Evolutionary conservation across 2,797 vertebrate species (phyloP), one percentile per base, ranked within the genome.

Genomic region (Nasua narica): DNA sequence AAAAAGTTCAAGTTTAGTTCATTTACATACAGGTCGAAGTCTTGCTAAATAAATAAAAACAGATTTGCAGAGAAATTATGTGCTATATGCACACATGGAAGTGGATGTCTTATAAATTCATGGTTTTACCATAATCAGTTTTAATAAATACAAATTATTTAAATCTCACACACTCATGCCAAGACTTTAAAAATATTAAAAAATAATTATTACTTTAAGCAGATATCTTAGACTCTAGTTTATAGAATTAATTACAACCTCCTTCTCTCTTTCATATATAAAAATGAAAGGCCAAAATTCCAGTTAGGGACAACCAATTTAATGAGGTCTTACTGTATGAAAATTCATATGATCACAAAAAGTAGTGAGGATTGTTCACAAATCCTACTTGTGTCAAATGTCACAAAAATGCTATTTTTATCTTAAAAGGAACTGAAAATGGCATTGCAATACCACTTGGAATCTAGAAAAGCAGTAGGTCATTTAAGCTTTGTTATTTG

Each of bases 361-460:
- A 67, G 18, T 70, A 96, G 89, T 69, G 27, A 87, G 62, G 12
- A 87, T 52, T 74, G 35, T 58, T 81, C 54, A 96, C 56, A 82
- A 93, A 89, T 82, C 79, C 89, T 40, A 83, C 40, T 83, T 96
- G 35, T 77, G 65, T 27, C 58, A 94, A 95, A 85, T 84, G 29
- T 91, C 50, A 96, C 37, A 76, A 88, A 89, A 96, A 83, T 40
- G 12, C 8, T 79, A 52, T 50, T 90, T 95, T 79, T 92, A 76
- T 87, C 50, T 95, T 84, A 93, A 95, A 77, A 70, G 52, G 8
- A 93, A 82, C 62, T 91, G 83, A 95, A 95, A 96, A 92, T 79
- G 43, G 43, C 25, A 95, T 35, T 90, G 6, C 29, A 77, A 7
- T 13, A 97, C 23, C 74, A 74, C 18, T 65, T 84, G 25, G 62